Evolutionary conservation across 2,888 invertebrate species (phyloP), one percentile per base, ranked within the genome.

Genomic region (Abrostola tripartita): DNA sequence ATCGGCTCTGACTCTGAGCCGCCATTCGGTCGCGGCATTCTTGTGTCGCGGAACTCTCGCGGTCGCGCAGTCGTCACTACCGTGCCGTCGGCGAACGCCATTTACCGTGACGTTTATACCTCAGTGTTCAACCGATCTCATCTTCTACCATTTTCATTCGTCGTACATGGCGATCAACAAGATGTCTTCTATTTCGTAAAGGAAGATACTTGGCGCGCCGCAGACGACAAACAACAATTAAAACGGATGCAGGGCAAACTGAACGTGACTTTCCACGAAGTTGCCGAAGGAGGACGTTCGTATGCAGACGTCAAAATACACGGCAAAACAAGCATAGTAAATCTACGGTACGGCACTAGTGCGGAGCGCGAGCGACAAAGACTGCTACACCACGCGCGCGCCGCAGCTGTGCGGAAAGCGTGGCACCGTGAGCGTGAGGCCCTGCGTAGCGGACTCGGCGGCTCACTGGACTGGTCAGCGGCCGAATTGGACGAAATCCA

Each of bases 121-220:
- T 98, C 98, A 0, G 98, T 98, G 6, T 98, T 98, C 90, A 98
- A 98, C 90, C 96, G 98, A 78, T 98, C 98, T 0, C 97, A 97
- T 88, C 95, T 98, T 82, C 93, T 98, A 80, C 98, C 98, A 42
- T 98, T 98, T 90, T 97, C 98, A 10, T 97, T 98, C 86, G 97
- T 98, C 56, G 97, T 98, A 38, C 98, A 98, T 89, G 97, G 97
- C 77, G 97, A 97, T 14, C 97, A 97, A 85, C 98, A 98, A 88
- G 98, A 98, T 86, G 97, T 98, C 10, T 98, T 98, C 94, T 98
- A 98, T 92, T 98, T 98, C 87, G 98, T 98, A 14, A 98, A 98
- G 86, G 98, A 98, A 85, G 98, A 98, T 76, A 96, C 97, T 0
- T 98, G 98, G 98, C 96, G 98, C 49, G 98, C 98, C 6, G 97